A percentile compares a stretch with the other conserved stretches of the same genome.
Conservation (phyloP, 2,113 vertebrate species). For the Cricetomys ansorgei region DNA sequence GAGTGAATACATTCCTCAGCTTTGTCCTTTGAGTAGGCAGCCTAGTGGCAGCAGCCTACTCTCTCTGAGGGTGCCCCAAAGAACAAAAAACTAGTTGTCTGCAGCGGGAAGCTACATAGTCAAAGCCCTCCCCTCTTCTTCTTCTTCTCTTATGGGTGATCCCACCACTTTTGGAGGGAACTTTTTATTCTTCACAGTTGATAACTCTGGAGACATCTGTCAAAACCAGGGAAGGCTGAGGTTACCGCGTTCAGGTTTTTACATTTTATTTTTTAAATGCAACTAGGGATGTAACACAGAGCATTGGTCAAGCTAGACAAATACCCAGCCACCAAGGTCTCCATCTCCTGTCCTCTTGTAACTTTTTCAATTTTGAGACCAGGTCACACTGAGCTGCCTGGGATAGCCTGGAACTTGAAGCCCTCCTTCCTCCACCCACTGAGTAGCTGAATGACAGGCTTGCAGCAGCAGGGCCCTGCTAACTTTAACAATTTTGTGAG, state of each 20-base stretch:
- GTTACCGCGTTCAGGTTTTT: background rate
- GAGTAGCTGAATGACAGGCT: background rate
- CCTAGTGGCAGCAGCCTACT: background rate
- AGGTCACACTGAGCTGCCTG: background rate
- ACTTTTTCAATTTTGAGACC: background rate
- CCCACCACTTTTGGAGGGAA: background rate
- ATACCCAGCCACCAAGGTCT: background rate
- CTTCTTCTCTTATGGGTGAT: background rate
- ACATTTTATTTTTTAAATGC: background rate
- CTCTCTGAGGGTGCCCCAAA: background rate
- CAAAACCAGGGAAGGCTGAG: background rate
- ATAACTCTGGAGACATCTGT: background rate
- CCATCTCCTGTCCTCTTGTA: background rate
- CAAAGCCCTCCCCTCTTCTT: background rate
- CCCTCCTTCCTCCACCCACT: background rate
- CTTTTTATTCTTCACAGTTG: constrained; percentile 30
- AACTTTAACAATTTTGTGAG: background rate
- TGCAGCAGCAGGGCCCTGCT: background rate
- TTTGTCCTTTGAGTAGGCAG: background rate
- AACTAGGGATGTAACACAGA: background rate
- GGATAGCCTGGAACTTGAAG: background rate
- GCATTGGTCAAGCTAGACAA: background rate
- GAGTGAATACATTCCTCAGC: background rate
- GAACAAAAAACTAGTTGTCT: background rate
- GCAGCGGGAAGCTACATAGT: background rate